Evolutionary conservation across 1,140 invertebrate species (phyloP).

Genomic region (Cheumatopsyche charites): DNA sequence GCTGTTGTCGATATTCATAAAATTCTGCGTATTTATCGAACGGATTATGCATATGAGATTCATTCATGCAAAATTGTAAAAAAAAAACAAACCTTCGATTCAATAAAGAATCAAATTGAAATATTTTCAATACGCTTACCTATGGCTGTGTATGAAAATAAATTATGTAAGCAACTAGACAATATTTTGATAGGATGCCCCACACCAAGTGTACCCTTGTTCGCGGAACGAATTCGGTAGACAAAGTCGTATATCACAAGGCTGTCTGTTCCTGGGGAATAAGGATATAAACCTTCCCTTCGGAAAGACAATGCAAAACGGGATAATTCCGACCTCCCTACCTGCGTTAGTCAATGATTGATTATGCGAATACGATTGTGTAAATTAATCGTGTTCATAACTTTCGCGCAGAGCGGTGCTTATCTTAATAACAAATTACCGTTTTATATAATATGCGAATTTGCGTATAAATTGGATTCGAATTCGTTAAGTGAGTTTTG

Average conservation of each 20-base stretch:
- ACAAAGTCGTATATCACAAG: constrained; percentile 32
- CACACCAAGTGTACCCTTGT: constrained; percentile 4
- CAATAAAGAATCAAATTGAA: no score
- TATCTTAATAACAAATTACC: constrained; percentile 12
- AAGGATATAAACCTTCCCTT: constrained; percentile 34
- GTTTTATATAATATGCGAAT: neutral
- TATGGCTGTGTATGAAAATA: neutral
- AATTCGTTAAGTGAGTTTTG: no score
- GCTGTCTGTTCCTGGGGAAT: constrained; percentile 28
- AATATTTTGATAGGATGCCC: constrained; percentile 33
- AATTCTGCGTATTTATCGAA: no score
- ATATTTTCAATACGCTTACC: neutral
- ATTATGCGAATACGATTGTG: constrained; percentile 28
- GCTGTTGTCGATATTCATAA: no score
- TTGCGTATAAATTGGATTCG: no score
- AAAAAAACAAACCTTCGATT: no score
- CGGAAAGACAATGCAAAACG: constrained; percentile 34
- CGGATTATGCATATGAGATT: no score
- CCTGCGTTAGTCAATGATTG: constrained; percentile 27
- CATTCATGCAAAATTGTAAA: no score
- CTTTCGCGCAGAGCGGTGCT: neutral
- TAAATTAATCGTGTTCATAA: constrained; percentile 28
- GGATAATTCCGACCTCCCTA: constrained; percentile 28
- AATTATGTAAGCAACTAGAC: constrained; percentile 15
- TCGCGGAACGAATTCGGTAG: constrained; percentile 25